Evolutionary conservation across 2,888 invertebrate species (phyloP).

Genomic region (Drosophila formosana): DNA sequence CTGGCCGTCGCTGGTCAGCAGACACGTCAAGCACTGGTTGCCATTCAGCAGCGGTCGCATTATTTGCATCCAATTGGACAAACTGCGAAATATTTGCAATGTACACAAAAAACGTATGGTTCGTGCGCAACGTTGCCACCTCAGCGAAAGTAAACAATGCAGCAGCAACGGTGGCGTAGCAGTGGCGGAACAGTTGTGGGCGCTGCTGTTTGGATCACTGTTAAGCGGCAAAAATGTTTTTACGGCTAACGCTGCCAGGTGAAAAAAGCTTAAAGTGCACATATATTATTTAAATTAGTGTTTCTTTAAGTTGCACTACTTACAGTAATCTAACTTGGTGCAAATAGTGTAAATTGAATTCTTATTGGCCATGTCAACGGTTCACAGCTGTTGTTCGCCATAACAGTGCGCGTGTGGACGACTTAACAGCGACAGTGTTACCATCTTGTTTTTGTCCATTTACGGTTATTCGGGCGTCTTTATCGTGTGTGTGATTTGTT

Average conservation of each 20-base stretch:
- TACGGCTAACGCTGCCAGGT: constrained; percentile 1
- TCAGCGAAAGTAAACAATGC: background rate
- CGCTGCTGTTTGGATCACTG: background rate
- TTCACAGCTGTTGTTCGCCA: background rate
- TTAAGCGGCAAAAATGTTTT: constrained; percentile 6
- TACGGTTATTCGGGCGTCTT: background rate
- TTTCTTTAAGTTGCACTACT: background rate
- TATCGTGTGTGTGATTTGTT: background rate
- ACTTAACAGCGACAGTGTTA: constrained; percentile 42
- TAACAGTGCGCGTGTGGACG: constrained; percentile 10
- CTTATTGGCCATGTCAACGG: background rate
- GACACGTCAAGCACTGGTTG: constrained; percentile 74
- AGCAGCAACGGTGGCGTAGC: background rate
- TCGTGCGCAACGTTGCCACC: constrained; percentile 31
- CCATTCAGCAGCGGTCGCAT: constrained; percentile 30
- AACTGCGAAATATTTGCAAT: background rate
- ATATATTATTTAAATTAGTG: background rate
- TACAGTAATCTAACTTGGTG: background rate
- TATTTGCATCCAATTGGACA: constrained; percentile 5
- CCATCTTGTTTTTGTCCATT: constrained; percentile 22
- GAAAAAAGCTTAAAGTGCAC: background rate
- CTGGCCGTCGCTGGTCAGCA: constrained; percentile 33
- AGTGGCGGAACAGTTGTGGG: background rate
- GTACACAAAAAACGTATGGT: constrained; percentile 2
- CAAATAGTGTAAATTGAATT: background rate